phyloP scores from a whole-genome alignment of 1,140 invertebrate species.

The Eupristina koningsbergeri region DNA sequence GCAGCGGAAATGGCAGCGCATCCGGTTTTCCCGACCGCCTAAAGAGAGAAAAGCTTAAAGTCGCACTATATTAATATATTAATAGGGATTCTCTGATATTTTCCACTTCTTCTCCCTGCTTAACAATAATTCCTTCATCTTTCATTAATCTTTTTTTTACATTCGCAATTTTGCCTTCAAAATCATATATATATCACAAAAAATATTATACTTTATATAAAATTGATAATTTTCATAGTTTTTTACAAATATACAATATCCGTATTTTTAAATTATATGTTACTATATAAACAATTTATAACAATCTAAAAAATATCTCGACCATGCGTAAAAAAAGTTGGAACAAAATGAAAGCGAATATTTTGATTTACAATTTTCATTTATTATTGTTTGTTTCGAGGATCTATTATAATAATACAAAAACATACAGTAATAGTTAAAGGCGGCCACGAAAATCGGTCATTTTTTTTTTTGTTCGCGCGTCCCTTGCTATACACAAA shows the following conservation, averaged over 20 bases:
- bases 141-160: constrained; percentile 27
- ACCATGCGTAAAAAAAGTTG: constrained; percentile 14
- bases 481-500: constrained; percentile 56
- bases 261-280: constrained; percentile 30
- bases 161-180: constrained; percentile 14
- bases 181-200: constrained; percentile 37
- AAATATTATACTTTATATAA: constrained; percentile 43
- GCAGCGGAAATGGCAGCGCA: constrained; percentile 52
- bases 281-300: constrained; percentile 42
- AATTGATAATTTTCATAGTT: constrained; percentile 41
- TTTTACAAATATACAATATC: constrained; percentile 48
- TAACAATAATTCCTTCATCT: constrained; percentile 7
- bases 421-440: constrained; percentile 21
- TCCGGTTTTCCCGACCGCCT: constrained; percentile 48
- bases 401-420: constrained; percentile 19
- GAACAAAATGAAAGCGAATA: constrained; percentile 18
- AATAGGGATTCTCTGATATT: constrained; percentile 1
- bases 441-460: constrained; percentile 50
- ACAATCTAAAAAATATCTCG: neutral
- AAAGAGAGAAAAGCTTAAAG: constrained; percentile 44
- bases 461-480: constrained; percentile 35
- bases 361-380: neutral
- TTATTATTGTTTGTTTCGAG: neutral
- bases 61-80: constrained; percentile 13
- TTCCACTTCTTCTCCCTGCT: constrained; percentile 4